These are phyloP conservation scores for Mungos mungo DNA, from an alignment of 2,113 vertebrate species.

Conservation along the genomic window DNA sequence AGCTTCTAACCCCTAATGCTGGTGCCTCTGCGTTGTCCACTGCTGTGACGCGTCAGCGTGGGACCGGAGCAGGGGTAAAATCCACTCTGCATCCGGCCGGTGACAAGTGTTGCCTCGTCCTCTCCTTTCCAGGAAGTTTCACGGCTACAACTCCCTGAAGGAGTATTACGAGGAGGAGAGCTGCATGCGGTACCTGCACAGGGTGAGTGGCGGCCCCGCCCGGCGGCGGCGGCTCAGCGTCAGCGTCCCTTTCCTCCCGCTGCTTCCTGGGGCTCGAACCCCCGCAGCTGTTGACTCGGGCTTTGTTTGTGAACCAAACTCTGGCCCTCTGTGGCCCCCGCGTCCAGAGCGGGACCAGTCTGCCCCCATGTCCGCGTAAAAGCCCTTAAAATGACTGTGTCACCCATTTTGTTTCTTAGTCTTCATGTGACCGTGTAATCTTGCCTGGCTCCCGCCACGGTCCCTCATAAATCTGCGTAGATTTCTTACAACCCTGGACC, in stretches of 20 bases:
- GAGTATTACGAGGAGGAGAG: slow-evolving; percentile 99
- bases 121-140: slow-evolving; percentile 91
- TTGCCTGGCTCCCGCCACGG: not conserved
- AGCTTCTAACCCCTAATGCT: not conserved
- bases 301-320: not conserved
- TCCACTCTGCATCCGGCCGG: accelerated
- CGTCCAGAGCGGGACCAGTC: not conserved
- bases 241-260: not conserved
- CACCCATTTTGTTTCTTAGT: not conserved
- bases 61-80: accelerated
- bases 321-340: not conserved
- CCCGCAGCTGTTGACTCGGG: too few relatives aligned
- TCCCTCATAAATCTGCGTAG: not conserved
- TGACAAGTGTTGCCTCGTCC: not conserved
- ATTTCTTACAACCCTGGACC: not conserved
- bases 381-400: not conserved
- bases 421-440: not conserved
- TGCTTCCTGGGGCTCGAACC: not conserved
- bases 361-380: not conserved
- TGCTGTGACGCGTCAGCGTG: not conserved
- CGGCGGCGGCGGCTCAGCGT: not conserved
- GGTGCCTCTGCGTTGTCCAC: accelerated
- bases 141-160: slow-evolving; percentile 94
- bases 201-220: slow-evolving; percentile 85
- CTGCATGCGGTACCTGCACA: slow-evolving; percentile 96